These are phyloP conservation scores for Nematopogon swammerdamellus DNA, from an alignment of 2,888 invertebrate species.

Conservation along the genomic window DNA sequence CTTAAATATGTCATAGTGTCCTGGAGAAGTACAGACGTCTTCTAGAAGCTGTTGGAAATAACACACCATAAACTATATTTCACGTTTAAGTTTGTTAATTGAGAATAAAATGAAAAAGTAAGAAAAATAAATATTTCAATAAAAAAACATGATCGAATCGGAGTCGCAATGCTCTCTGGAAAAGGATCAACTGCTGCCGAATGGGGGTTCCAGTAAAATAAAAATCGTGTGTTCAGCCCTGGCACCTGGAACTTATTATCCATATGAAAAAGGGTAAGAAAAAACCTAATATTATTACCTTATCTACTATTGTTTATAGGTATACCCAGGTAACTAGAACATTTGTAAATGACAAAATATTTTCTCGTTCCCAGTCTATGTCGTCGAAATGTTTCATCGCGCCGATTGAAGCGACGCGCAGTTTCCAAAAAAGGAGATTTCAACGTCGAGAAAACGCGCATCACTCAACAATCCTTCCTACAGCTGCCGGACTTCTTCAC, in stretches of 20 bases:
- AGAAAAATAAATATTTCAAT: too few relatives aligned
- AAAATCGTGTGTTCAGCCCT: background rate
- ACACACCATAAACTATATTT: too few relatives aligned
- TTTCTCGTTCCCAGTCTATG: background rate
- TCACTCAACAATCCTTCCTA: conserved; percentile 61
- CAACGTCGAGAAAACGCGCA: conserved; percentile 76
- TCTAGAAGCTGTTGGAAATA: too few relatives aligned
- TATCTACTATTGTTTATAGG: too few relatives aligned
- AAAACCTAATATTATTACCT: too few relatives aligned
- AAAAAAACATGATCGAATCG: too few relatives aligned
- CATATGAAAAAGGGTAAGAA: background rate
- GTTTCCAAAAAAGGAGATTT: conserved; percentile 86
- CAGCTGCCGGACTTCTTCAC: conserved; percentile 78
- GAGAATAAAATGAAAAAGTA: too few relatives aligned
- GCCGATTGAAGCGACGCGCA: conserved; percentile 40
- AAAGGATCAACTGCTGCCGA: background rate
- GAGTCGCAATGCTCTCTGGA: too few relatives aligned
- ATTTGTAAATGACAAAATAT: background rate
- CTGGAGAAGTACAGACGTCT: too few relatives aligned
- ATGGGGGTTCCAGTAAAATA: background rate
- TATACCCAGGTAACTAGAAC: too few relatives aligned
- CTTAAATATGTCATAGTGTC: too few relatives aligned
- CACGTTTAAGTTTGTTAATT: too few relatives aligned
- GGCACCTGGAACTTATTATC: background rate
- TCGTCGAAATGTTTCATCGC: background rate